Evolutionary conservation across 1,140 invertebrate species (phyloP).

Genomic region (Leptinotarsa lineolata): DNA sequence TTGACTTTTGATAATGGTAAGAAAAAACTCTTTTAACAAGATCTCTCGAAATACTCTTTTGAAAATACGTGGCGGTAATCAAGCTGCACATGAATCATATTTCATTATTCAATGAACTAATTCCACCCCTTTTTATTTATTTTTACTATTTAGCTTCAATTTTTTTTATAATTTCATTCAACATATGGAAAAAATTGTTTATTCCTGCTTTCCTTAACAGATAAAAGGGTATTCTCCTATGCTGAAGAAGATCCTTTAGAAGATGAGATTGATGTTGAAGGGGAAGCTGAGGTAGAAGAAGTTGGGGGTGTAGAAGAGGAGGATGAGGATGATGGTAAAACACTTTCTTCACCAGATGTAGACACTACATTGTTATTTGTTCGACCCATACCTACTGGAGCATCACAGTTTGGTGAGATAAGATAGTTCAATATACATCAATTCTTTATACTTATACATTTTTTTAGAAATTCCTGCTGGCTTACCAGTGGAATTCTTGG

Average conservation of each 20-base stretch:
- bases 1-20: constrained; percentile 64
- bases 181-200: background rate
- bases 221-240: constrained; percentile 61
- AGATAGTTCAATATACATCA: background rate
- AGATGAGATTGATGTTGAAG: constrained; percentile 74
- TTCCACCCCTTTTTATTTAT: background rate
- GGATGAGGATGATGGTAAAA: constrained; percentile 68
- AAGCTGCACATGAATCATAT: background rate
- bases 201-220: constrained; percentile 9
- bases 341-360: constrained; percentile 84
- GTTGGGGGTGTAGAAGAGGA: constrained; percentile 68
- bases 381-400: constrained; percentile 71
- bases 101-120: background rate
- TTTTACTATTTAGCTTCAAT: background rate
- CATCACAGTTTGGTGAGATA: constrained; percentile 64
- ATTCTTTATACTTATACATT: background rate
- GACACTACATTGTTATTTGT: constrained; percentile 92
- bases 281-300: constrained; percentile 65
- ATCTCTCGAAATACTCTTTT: constrained; percentile 1
- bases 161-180: background rate
- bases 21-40: constrained; percentile 44
- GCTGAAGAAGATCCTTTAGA: constrained; percentile 78
- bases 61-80: constrained; percentile 43
- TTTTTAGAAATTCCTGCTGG: constrained; percentile 88
- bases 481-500: constrained; percentile 89